Evolutionary conservation across 2,113 vertebrate genomes (phyloP).

Genomic region (cat (Felis catus)): DNA sequence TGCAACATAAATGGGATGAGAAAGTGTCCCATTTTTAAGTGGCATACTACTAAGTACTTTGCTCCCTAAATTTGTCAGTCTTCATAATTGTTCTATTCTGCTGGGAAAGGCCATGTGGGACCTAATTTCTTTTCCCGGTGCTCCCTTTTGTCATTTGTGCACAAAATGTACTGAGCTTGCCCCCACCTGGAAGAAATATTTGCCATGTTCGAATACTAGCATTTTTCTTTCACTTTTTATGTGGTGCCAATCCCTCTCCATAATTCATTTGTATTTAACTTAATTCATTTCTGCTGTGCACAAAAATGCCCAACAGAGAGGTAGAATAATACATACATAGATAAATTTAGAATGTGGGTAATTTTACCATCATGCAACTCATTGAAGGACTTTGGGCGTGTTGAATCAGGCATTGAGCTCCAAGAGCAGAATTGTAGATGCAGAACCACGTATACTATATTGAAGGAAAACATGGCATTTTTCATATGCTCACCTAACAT

Average conservation of each 20-base stretch:
- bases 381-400: not conserved
- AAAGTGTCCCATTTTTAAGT: constrained; percentile 34
- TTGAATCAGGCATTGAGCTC: not conserved
- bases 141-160: not conserved
- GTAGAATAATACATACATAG: not conserved
- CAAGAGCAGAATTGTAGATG: not conserved
- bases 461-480: not conserved
- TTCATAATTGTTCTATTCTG: constrained; percentile 46
- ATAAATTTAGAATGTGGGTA: not conserved
- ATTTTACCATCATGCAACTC: not conserved
- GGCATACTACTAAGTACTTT: not conserved
- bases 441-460: not conserved
- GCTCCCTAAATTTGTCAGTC: not conserved
- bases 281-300: not conserved
- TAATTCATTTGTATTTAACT: not conserved
- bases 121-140: not conserved
- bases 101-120: not conserved
- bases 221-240: not conserved
- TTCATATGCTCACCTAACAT: not conserved
- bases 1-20: constrained; percentile 32
- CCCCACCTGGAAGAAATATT: not conserved
- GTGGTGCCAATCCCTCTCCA: not conserved
- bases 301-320: not conserved
- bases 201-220: not conserved
- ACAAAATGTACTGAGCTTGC: not conserved